Evolutionary conservation across 64 coral and sea anemone genomes (phyloP).

Genomic region (Trachythela sp.): DNA sequence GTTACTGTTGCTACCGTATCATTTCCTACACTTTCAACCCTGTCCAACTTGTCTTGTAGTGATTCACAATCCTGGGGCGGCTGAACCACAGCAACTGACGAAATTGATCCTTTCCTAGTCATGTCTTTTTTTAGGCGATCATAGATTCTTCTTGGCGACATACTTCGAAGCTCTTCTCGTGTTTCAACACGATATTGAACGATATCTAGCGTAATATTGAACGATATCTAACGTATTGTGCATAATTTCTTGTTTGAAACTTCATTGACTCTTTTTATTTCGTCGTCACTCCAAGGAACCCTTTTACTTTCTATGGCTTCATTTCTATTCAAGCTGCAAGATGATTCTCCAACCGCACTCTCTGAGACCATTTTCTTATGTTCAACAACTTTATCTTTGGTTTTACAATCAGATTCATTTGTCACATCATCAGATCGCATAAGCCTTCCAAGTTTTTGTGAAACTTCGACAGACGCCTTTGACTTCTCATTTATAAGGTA

Average conservation of each 20-base stretch:
- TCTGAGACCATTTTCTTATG: too few species aligned
- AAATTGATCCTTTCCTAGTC: background rate
- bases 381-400: background rate
- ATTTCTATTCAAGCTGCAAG: background rate
- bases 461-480: too few species aligned
- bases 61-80: background rate
- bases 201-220: constrained; percentile 31
- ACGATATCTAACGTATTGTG: background rate
- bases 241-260: background rate
- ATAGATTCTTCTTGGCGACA: constrained; percentile 21
- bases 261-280: background rate
- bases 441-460: too few species aligned
- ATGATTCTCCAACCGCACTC: too few species aligned
- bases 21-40: background rate
- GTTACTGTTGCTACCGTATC: background rate
- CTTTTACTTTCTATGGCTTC: constrained; percentile 27
- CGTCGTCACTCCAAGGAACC: constrained; percentile 23
- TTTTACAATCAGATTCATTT: too few species aligned
- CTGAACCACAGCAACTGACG: background rate
- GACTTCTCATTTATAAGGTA: too few species aligned
- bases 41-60: background rate
- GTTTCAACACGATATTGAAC: constrained; percentile 28
- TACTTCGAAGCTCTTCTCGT: constrained; percentile 12
- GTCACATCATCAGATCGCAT: too few species aligned
- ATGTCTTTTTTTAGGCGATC: constrained; percentile 25